These are phyloP conservation scores for Leucophenga varia DNA, from an alignment of 1,140 invertebrate genomes.

Conservation along the genomic window DNA sequence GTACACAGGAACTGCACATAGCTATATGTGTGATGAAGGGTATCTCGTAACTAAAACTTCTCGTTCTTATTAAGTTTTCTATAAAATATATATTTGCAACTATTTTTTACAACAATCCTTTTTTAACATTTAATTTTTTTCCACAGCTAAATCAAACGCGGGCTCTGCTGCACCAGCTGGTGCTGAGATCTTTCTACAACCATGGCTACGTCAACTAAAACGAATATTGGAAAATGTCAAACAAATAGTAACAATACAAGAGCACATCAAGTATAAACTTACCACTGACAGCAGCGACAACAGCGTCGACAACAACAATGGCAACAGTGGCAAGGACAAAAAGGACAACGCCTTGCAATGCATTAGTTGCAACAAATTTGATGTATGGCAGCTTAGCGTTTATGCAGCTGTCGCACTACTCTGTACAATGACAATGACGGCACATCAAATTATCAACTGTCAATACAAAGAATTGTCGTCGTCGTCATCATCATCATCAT, in stretches of 20 bases:
- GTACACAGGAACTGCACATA: too few species aligned
- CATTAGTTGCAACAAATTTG: neutral
- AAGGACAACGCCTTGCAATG: constrained; percentile 26
- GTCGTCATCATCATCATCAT: constrained; percentile 19
- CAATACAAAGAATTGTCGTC: constrained; percentile 27
- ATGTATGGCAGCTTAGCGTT: constrained; percentile 11
- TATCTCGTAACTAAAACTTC: too few species aligned
- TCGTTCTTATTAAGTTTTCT: too few species aligned
- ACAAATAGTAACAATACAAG: constrained; percentile 20
- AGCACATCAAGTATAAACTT: constrained; percentile 14
- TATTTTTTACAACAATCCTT: too few species aligned
- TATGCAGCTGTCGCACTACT: neutral
- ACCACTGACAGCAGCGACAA: constrained; percentile 1
- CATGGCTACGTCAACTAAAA: constrained; percentile 29
- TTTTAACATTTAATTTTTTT: too few species aligned
- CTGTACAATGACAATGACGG: constrained; percentile 18
- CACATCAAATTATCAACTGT: constrained; percentile 50
- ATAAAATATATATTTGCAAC: too few species aligned
- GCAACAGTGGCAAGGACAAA: neutral
- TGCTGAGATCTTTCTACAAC: constrained; percentile 34
- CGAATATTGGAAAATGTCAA: too few species aligned
- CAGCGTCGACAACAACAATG: neutral
- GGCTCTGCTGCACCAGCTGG: constrained; percentile 34
- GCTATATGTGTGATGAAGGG: too few species aligned
- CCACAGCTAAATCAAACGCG: constrained; percentile 18